Evolutionary conservation across 2,113 vertebrate species (phyloP).

Genomic region (Leucosticte australis): DNA sequence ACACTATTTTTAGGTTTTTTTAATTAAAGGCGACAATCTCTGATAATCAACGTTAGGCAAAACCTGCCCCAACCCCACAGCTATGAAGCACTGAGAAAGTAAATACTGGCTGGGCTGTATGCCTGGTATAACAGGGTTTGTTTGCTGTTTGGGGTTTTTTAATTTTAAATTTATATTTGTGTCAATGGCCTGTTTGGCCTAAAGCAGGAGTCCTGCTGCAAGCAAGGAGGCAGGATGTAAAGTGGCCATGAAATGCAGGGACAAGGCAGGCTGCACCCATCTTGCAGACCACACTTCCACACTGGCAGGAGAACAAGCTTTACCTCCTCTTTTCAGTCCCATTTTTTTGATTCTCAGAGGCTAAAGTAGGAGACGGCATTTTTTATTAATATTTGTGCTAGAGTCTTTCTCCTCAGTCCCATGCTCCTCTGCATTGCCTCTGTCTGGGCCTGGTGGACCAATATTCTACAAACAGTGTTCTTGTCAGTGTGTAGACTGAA

Average conservation of each 20-base stretch:
- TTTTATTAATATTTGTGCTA: not conserved
- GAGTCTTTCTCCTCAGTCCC: not conserved
- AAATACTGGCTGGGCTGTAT: not conserved
- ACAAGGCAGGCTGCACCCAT: not conserved
- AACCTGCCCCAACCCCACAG: not conserved
- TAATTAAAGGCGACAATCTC: not conserved
- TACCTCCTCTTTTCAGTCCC: not conserved
- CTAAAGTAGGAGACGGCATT: not conserved
- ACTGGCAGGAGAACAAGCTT: not conserved
- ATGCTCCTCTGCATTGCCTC: not conserved
- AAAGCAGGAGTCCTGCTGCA: not conserved
- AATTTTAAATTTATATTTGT: not conserved
- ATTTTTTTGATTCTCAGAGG: not conserved
- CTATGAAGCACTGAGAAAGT: not conserved
- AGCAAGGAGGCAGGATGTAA: not conserved
- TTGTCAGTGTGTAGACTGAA: not conserved
- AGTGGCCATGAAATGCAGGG: fast-evolving
- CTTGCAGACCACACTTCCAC: not conserved
- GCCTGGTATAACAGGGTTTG: not conserved
- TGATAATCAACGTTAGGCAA: not conserved
- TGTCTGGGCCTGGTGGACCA: not conserved
- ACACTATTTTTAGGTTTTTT: not conserved
- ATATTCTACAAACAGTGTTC: not conserved
- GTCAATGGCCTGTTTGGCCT: not conserved
- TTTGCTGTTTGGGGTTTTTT: not conserved